Percentiles rank a stretch among this genome's conserved stretches.
phyloP scores from a whole-genome alignment of 2,888 invertebrate genomes.

The Leptopilina drosophilae region DNA sequence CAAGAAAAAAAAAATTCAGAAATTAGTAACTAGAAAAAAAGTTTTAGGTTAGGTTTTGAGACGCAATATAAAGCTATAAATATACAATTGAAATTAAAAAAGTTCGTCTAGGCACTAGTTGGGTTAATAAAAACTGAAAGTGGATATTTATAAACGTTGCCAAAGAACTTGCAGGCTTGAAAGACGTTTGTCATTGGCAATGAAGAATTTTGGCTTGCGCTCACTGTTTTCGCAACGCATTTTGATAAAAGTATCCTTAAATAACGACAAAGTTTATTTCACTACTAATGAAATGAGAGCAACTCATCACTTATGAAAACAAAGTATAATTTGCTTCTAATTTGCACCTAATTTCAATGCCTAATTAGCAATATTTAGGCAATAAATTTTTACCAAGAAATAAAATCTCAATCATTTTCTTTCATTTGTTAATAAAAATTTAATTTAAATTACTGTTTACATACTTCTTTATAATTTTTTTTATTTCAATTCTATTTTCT shows the following conservation, averaged over 20 bases:
- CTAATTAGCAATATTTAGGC: no score
- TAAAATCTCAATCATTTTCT: no score
- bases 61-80: constrained; percentile 5
- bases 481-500: no score
- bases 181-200: constrained; percentile 36
- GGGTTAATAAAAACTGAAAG: constrained; percentile 17
- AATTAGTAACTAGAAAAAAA: not conserved
- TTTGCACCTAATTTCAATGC: no score
- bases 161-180: constrained; percentile 36
- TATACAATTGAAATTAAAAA: not conserved
- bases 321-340: no score
- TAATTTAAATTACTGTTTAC: no score
- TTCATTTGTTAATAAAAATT: no score
- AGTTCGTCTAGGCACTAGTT: constrained; percentile 7
- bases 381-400: no score
- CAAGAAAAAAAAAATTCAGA: not conserved
- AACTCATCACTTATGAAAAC: not conserved
- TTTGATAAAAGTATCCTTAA: not conserved
- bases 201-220: constrained; percentile 29
- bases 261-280: not conserved
- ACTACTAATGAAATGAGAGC: not conserved
- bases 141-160: constrained; percentile 23
- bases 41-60: not conserved
- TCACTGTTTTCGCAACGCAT: constrained; percentile 4
- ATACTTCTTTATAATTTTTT: no score